These are phyloP conservation scores for Gymnopithys bicolor DNA, from an alignment of 2,797 vertebrate species.

Conservation along the genomic window DNA sequence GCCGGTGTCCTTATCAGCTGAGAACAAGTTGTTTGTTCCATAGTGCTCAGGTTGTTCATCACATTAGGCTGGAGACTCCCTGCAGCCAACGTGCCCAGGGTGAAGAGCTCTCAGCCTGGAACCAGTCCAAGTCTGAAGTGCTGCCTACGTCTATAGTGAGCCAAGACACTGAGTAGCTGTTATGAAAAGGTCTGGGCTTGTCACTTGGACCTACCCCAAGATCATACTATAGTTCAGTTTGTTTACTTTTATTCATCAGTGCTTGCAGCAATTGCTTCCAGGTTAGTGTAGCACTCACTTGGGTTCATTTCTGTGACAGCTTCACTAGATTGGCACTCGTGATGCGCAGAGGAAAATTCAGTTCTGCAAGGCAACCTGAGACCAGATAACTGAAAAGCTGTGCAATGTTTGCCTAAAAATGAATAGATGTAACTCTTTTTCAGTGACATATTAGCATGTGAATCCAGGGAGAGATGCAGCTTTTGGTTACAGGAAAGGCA, in stretches of 20 bases:
- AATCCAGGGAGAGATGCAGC: background rate
- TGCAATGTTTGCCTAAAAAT: background rate
- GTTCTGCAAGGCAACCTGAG: background rate
- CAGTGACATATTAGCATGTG: background rate
- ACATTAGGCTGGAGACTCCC: background rate
- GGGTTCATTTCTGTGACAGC: background rate
- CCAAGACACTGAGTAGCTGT: background rate
- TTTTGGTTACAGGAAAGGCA: constrained; percentile 22
- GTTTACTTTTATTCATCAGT: constrained; percentile 1
- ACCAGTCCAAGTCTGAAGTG: background rate
- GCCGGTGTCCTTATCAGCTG: constrained; percentile 41
- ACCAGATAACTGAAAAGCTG: background rate
- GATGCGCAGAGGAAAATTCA: background rate
- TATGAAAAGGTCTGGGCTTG: background rate
- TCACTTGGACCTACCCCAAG: background rate
- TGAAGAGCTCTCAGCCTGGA: background rate
- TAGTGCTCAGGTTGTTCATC: constrained; percentile 43
- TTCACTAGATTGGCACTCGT: background rate
- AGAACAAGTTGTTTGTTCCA: constrained; percentile 50
- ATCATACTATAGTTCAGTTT: background rate
- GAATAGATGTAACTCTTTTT: background rate
- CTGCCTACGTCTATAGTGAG: background rate
- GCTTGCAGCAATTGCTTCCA: constrained; percentile 1
- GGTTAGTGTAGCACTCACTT: background rate
- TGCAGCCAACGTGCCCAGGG: background rate